These are phyloP conservation scores for Drosophila virilis DNA, from an alignment of 1,140 invertebrate species.

Conservation along the genomic window DNA sequence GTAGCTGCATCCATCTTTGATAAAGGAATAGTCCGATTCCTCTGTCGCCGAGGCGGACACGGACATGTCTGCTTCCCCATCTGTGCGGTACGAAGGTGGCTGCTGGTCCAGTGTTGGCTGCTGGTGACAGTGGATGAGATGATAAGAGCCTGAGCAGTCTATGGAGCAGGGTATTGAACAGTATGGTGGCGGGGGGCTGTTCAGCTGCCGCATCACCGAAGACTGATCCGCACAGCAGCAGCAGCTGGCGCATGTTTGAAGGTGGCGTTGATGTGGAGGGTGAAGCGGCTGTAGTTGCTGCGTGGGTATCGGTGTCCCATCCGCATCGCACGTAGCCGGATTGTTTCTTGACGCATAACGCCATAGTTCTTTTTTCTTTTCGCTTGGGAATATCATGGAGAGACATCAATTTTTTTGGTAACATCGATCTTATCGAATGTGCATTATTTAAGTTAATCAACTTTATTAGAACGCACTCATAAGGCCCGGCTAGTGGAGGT, in stretches of 20 bases:
- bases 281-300: constrained; percentile 74
- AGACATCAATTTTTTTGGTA: constrained; percentile 84
- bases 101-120: constrained; percentile 51
- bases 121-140: constrained; percentile 30
- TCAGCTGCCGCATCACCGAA: constrained; percentile 40
- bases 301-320: constrained; percentile 64
- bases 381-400: constrained; percentile 84
- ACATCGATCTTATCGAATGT: constrained; percentile 84
- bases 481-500: constrained; percentile 62
- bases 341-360: constrained; percentile 83
- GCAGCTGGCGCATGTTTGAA: constrained; percentile 40
- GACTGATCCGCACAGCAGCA: constrained; percentile 49
- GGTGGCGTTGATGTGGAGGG: constrained; percentile 76
- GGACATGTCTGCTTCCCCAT: constrained; percentile 40
- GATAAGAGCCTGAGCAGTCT: constrained; percentile 61
- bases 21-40: constrained; percentile 53
- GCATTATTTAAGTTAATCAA: constrained; percentile 82
- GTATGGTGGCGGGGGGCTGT: constrained; percentile 71
- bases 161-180: constrained; percentile 54
- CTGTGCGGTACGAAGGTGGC: constrained; percentile 11
- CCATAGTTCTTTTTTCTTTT: constrained; percentile 83
- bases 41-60: constrained; percentile 40
- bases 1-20: constrained; percentile 67
- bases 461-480: constrained; percentile 62
- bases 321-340: constrained; percentile 78